phyloP scores from a whole-genome alignment of 1,140 invertebrate genomes.

The Trachymyrmex septentrionalis region DNA sequence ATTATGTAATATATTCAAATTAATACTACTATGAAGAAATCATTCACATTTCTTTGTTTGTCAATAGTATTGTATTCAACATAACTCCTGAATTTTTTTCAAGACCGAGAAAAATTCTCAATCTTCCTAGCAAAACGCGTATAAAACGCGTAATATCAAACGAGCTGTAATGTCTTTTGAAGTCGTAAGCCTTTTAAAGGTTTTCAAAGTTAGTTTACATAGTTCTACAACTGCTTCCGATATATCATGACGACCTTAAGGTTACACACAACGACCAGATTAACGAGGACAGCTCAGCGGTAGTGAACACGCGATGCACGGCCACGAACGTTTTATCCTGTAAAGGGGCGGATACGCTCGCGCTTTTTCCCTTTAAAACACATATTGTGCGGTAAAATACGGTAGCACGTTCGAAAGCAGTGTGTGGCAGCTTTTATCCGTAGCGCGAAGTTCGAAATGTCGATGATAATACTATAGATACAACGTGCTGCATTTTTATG shows the following conservation, averaged over 20 bases:
- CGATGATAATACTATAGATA: constrained; percentile 12
- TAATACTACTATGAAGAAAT: neutral
- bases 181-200: constrained; percentile 17
- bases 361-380: constrained; percentile 46
- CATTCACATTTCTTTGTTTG: neutral
- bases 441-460: constrained; percentile 17
- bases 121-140: constrained; percentile 11
- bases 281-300: constrained; percentile 43
- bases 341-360: constrained; percentile 37
- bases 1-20: neutral
- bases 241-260: constrained; percentile 51
- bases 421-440: constrained; percentile 36
- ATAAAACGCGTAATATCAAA: neutral
- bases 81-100: neutral
- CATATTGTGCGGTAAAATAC: constrained; percentile 35
- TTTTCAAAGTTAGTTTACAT: constrained; percentile 45
- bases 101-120: neutral
- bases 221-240: constrained; percentile 37
- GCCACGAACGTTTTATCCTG: constrained; percentile 57
- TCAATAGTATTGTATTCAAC: neutral
- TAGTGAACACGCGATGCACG: constrained; percentile 47
- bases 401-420: constrained; percentile 21
- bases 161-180: neutral
- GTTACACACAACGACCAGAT: constrained; percentile 45
- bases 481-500: constrained; percentile 8